Percentiles rank a stretch among this genome's conserved stretches.
Evolutionary conservation across 2,888 invertebrate genomes (phyloP).

Genomic region (Epiblema foenella): DNA sequence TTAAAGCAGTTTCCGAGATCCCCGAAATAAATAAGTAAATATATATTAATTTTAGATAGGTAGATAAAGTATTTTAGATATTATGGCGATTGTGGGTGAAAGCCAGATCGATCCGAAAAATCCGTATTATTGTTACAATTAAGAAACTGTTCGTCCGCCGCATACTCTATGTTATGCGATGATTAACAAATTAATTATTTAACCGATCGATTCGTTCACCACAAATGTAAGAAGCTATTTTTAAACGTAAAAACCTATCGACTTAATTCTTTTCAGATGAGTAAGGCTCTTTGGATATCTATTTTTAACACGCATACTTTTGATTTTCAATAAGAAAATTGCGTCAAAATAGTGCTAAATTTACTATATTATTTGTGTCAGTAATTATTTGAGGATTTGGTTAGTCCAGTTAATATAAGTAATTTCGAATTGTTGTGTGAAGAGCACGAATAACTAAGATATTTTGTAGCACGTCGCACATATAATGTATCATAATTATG

Average conservation of each 20-base stretch:
- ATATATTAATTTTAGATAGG: too few relatives aligned
- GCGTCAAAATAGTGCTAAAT: too few relatives aligned
- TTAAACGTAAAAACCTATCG: slow-evolving; percentile 29
- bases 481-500: too few relatives aligned
- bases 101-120: slow-evolving; percentile 19
- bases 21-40: too few relatives aligned
- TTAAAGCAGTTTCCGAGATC: too few relatives aligned
- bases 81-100: slow-evolving; percentile 3
- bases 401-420: not conserved
- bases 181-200: slow-evolving; percentile 30
- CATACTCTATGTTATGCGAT: slow-evolving; percentile 10
- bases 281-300: slow-evolving; percentile 28
- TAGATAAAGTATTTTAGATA: too few relatives aligned
- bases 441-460: too few relatives aligned
- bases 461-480: too few relatives aligned
- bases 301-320: not conserved
- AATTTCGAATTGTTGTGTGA: too few relatives aligned
- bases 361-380: not conserved
- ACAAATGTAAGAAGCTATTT: slow-evolving; percentile 35
- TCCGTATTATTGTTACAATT: slow-evolving; percentile 23
- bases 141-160: slow-evolving; percentile 17
- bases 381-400: not conserved
- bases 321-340: not conserved
- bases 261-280: slow-evolving; percentile 27
- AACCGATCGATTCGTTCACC: slow-evolving; percentile 15